Conservation (phyloP, 2,888 invertebrate species). For the Kryphioiulus occultus region DNA sequence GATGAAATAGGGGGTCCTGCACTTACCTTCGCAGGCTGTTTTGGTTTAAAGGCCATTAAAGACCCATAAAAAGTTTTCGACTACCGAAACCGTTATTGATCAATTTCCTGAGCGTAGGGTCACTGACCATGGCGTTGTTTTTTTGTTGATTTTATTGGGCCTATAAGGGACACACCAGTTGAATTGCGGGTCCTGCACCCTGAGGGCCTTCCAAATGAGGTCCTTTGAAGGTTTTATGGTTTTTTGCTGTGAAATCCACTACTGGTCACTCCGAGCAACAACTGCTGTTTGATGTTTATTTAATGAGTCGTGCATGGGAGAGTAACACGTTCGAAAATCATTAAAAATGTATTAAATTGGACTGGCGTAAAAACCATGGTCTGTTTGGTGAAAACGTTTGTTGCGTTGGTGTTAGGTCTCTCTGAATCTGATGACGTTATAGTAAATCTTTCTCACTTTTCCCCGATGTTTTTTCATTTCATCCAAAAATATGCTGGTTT, state of each 20-base stretch:
- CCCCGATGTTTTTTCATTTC: not conserved
- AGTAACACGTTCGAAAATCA: slow-evolving; percentile 21
- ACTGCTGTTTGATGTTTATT: slow-evolving; percentile 40
- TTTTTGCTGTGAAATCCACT: slow-evolving; percentile 19
- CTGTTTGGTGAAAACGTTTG: not conserved
- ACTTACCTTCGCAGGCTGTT: not conserved
- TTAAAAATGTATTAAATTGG: slow-evolving; percentile 32
- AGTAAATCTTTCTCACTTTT: not conserved
- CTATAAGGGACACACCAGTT: slow-evolving; percentile 28
- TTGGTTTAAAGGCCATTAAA: slow-evolving; percentile 6
- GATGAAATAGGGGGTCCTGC: not conserved
- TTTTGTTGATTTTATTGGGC: slow-evolving; percentile 22
- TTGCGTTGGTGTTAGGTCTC: not conserved
- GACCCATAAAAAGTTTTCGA: not conserved
- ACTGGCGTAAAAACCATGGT: not conserved
- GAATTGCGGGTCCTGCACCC: slow-evolving; percentile 4
- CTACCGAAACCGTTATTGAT: slow-evolving; percentile 12
- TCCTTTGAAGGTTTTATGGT: slow-evolving; percentile 28
- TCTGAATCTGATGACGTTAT: not conserved
- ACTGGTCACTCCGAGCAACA: slow-evolving; percentile 31
- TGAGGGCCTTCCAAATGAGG: not conserved
- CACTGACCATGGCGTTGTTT: slow-evolving; percentile 5
- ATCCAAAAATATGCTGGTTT: too few relatives aligned
- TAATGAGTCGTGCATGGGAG: slow-evolving; percentile 30
- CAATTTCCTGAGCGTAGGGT: not conserved